A percentile compares a stretch with the other conserved stretches of the same genome.
Evolutionary conservation across 1,140 invertebrate species (phyloP).

Genomic region (Phenacoccus solenopsis): DNA sequence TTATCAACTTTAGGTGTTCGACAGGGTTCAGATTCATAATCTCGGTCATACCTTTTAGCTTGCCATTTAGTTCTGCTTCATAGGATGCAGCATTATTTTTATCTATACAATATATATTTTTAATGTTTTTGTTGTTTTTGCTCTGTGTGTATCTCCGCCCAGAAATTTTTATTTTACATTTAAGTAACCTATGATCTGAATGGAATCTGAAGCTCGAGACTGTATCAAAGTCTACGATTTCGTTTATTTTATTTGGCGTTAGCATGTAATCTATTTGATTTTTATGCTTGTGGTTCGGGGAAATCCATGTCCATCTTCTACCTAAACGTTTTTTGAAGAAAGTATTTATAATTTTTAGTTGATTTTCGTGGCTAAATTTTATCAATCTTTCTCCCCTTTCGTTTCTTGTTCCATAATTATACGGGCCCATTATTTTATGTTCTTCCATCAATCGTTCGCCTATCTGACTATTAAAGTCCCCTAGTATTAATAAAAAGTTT

Average conservation of each 20-base stretch:
- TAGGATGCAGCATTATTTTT: neutral
- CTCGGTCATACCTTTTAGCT: neutral
- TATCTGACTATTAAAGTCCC: too few relatives aligned
- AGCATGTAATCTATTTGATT: constrained; percentile 9
- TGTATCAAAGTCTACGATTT: neutral
- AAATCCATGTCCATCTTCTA: constrained; percentile 8
- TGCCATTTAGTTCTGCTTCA: neutral
- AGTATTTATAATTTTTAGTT: neutral
- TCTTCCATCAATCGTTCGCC: too few relatives aligned
- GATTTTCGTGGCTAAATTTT: neutral
- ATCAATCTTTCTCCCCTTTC: neutral
- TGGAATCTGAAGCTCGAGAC: neutral
- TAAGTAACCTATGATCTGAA: neutral
- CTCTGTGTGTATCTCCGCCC: too few relatives aligned
- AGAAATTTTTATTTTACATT: neutral
- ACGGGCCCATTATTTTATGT: neutral
- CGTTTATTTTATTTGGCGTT: too few relatives aligned
- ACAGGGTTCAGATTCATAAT: too few relatives aligned
- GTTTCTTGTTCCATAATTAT: constrained; percentile 12
- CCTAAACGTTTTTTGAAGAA: neutral
- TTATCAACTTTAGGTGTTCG: too few relatives aligned
- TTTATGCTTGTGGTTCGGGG: neutral
- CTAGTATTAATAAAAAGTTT: neutral
- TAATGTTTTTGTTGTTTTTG: too few relatives aligned
- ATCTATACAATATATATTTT: too few relatives aligned